Evolutionary conservation across 2,888 invertebrate genomes (phyloP).

Genomic region (Tortricodes alternella): DNA sequence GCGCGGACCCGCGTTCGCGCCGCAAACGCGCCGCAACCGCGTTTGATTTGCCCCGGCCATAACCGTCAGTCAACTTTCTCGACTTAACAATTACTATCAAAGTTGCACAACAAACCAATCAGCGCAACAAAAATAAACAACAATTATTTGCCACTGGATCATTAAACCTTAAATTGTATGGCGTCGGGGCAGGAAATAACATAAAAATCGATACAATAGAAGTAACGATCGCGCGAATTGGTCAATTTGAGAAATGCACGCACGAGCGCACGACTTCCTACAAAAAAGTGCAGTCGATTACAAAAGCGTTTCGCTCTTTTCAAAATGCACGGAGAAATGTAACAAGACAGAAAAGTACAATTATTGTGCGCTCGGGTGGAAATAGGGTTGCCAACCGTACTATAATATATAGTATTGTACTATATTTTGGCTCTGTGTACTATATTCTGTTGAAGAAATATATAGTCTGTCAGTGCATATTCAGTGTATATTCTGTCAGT

Average conservation of each 20-base stretch:
- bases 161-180: conserved; percentile 23
- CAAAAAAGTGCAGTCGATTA: neutral
- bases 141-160: conserved; percentile 9
- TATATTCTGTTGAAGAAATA: too few species aligned
- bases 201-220: conserved; percentile 17
- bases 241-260: conserved; percentile 30
- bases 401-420: too few species aligned
- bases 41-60: too few species aligned
- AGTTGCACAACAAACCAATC: conserved; percentile 8
- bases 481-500: too few species aligned
- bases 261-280: conserved; percentile 22
- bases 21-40: too few species aligned
- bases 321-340: too few species aligned
- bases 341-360: too few species aligned
- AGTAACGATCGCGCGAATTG: conserved; percentile 24
- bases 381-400: too few species aligned
- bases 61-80: conserved; percentile 16
- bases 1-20: too few species aligned
- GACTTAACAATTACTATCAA: neutral
- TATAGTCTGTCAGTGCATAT: too few species aligned
- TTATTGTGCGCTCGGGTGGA: too few species aligned
- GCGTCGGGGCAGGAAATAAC: conserved; percentile 12
- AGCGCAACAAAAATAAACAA: neutral
- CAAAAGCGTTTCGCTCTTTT: neutral
- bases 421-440: too few species aligned